Evolutionary conservation across 2,797 vertebrate species (phyloP).

Genomic region (Lagorchestes hirsutus): DNA sequence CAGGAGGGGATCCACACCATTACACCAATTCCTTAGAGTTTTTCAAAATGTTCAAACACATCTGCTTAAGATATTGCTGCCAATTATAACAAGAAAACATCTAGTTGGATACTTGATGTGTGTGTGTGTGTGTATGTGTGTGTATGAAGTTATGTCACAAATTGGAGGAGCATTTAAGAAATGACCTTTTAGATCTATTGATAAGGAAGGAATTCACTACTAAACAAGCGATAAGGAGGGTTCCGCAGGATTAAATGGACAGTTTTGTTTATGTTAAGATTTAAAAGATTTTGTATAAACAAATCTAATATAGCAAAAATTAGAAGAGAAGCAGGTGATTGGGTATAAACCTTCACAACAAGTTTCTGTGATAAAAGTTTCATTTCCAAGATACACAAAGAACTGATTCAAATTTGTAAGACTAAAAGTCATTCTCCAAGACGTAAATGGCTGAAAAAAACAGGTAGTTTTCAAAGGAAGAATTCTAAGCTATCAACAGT

Average conservation of each 20-base stretch:
- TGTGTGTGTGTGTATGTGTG: neutral
- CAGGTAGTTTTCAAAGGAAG: neutral
- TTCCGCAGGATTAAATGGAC: neutral
- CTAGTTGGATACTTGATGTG: neutral
- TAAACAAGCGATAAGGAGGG: neutral
- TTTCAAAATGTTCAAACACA: constrained; percentile 76
- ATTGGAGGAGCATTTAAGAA: neutral
- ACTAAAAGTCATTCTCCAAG: neutral
- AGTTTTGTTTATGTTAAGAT: neutral
- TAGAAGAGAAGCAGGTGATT: neutral
- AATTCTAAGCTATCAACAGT: neutral
- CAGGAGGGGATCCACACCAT: neutral
- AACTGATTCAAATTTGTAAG: neutral
- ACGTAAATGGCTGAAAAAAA: neutral
- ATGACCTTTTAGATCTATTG: neutral
- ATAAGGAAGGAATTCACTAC: neutral
- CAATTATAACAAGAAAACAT: constrained; percentile 45
- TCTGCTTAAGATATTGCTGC: constrained; percentile 74
- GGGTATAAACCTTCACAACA: neutral
- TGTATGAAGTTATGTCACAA: neutral
- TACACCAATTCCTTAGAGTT: constrained; percentile 73
- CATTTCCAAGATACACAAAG: neutral
- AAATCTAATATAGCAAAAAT: neutral
- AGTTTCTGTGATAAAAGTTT: neutral
- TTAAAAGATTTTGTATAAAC: neutral